Conservation (phyloP, 2,797 vertebrate species). For the Sebastes steindachneri region DNA sequence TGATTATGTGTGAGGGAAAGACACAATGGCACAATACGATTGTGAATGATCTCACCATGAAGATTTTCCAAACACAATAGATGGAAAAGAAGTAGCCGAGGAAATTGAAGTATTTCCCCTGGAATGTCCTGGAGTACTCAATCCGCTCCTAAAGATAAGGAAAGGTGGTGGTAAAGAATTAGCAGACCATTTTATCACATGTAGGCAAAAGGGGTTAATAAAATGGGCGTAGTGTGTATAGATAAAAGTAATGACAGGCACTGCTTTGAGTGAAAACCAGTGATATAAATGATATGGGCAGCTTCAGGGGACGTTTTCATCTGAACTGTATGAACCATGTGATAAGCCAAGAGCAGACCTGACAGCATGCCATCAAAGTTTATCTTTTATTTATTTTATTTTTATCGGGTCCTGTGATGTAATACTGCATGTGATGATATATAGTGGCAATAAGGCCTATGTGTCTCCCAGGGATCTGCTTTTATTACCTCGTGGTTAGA, state of each 20-base stretch:
- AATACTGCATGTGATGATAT: neutral
- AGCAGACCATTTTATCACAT: neutral
- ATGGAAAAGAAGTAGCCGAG: constrained; percentile 99
- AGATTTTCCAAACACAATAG: constrained; percentile 99
- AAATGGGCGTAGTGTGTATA: neutral
- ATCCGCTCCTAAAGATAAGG: constrained; percentile 89
- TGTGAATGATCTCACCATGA: constrained; percentile 89
- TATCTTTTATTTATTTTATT: neutral
- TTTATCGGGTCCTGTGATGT: neutral
- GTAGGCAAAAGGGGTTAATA: neutral
- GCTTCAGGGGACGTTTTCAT: neutral
- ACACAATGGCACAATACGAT: neutral
- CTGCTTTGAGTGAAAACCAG: neutral
- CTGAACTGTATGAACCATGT: neutral
- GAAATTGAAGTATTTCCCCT: constrained; percentile 99
- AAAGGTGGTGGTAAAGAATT: neutral
- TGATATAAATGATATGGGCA: neutral
- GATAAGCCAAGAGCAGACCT: neutral
- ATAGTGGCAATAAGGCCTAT: no score
- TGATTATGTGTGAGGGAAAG: neutral
- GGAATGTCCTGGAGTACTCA: constrained; percentile 98
- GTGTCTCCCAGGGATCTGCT: no score
- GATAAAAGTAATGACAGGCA: neutral
- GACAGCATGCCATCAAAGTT: neutral
- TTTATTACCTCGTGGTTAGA: no score